Percentiles rank a stretch among this genome's conserved stretches.
These are phyloP conservation scores for Aphelinus certus DNA, from an alignment of 1,140 invertebrate genomes.

Conservation along the genomic window DNA sequence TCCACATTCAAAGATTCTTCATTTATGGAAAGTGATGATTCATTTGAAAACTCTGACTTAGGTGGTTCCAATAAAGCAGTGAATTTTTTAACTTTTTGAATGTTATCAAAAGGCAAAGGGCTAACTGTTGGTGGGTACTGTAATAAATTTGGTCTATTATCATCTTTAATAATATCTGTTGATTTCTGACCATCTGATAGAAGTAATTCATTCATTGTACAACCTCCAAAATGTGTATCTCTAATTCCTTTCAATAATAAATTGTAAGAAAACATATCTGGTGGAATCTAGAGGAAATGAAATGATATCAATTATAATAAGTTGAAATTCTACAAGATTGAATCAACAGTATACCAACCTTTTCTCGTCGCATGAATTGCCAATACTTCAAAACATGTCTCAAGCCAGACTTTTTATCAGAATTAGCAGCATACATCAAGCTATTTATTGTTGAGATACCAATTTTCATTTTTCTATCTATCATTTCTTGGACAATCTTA, in stretches of 20 bases:
- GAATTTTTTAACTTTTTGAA: slow-evolving; percentile 17
- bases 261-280: slow-evolving; percentile 82
- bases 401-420: slow-evolving; percentile 81
- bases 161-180: slow-evolving; percentile 39
- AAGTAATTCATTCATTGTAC: slow-evolving; percentile 68
- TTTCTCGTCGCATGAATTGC: slow-evolving; percentile 75
- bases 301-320: background rate
- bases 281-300: slow-evolving; percentile 65
- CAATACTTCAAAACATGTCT: slow-evolving; percentile 83
- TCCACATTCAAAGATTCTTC: background rate
- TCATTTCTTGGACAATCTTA: slow-evolving; percentile 85
- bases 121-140: slow-evolving; percentile 50
- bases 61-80: background rate
- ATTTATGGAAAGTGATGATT: background rate
- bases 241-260: slow-evolving; percentile 79
- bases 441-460: slow-evolving; percentile 79
- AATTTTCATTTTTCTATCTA: slow-evolving; percentile 71
- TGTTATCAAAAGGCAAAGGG: slow-evolving; percentile 30
- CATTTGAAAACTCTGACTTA: background rate
- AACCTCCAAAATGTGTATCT: slow-evolving; percentile 81
- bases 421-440: slow-evolving; percentile 83
- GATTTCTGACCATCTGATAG: slow-evolving; percentile 11
- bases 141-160: slow-evolving; percentile 52
- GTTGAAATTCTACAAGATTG: too few relatives aligned
- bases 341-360: background rate